These are phyloP conservation scores for Gibbula magus DNA, from an alignment of 2,888 invertebrate species.

Conservation along the genomic window DNA sequence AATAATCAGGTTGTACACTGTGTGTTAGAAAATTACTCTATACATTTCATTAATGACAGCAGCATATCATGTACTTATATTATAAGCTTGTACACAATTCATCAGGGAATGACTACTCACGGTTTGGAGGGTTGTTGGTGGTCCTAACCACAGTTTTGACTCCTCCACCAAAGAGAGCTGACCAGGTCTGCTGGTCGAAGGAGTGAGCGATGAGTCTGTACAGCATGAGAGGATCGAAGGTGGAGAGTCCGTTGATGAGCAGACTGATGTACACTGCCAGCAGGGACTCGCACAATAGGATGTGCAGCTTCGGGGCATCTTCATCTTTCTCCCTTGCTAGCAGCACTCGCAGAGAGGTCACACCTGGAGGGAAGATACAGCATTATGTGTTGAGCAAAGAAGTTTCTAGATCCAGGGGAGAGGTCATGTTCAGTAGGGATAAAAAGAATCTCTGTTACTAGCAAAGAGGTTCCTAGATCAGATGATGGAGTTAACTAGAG, in stretches of 20 bases:
- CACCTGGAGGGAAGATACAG: slow-evolving; percentile 80
- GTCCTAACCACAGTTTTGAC: slow-evolving; percentile 75
- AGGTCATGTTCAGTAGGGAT: too few relatives aligned
- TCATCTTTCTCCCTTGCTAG: slow-evolving; percentile 95
- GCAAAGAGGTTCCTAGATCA: too few relatives aligned
- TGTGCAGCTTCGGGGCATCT: slow-evolving; percentile 92
- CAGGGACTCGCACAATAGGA: slow-evolving; percentile 94
- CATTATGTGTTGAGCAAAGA: too few relatives aligned
- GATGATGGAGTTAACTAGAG: too few relatives aligned
- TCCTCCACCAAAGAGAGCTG: slow-evolving; percentile 75
- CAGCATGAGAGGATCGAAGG: slow-evolving; percentile 94
- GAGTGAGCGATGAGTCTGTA: slow-evolving; percentile 85
- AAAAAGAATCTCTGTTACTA: too few relatives aligned
- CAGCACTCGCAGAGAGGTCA: slow-evolving; percentile 91
- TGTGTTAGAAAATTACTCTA: too few relatives aligned
- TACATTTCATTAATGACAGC: too few relatives aligned
- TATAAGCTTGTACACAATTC: too few relatives aligned
- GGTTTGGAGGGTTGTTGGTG: slow-evolving; percentile 11
- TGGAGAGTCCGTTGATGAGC: slow-evolving; percentile 92
- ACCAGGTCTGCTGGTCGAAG: slow-evolving; percentile 86
- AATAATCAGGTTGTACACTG: too few relatives aligned
- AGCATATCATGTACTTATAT: too few relatives aligned
- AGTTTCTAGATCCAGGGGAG: too few relatives aligned
- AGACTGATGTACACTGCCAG: slow-evolving; percentile 94
- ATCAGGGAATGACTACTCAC: too few relatives aligned